phyloP scores from a whole-genome alignment of 1,140 invertebrate genomes.

The Mesaphorura yosii region DNA sequence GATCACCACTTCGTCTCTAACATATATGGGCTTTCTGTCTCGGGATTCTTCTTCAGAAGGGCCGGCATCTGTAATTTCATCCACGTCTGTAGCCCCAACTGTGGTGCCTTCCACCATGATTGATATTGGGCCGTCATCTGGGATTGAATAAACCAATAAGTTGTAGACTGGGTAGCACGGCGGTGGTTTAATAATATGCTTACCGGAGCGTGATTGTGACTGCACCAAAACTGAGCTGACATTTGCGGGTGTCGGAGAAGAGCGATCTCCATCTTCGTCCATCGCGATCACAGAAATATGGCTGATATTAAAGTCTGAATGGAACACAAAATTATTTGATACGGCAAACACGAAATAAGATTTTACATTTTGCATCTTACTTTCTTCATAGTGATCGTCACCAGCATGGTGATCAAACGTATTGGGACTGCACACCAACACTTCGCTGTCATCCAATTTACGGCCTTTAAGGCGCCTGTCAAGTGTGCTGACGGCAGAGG shows the following conservation, averaged over 20 bases:
- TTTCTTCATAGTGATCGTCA: constrained; percentile 41
- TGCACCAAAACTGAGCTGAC: constrained; percentile 25
- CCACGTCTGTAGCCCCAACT: constrained; percentile 36
- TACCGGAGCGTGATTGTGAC: constrained; percentile 1
- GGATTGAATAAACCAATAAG: not conserved
- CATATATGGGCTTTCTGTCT: not conserved
- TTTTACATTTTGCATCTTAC: too few species aligned
- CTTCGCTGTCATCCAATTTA: constrained; percentile 66
- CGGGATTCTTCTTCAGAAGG: not conserved
- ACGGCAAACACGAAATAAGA: constrained; percentile 27
- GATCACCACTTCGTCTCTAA: not conserved
- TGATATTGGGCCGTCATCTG: constrained; percentile 32
- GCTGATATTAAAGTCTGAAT: constrained; percentile 52
- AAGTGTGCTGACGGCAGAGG: constrained; percentile 36
- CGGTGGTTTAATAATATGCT: not conserved
- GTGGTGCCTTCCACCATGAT: constrained; percentile 39
- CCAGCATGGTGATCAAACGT: constrained; percentile 40
- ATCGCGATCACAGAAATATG: constrained; percentile 83
- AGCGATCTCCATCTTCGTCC: constrained; percentile 48
- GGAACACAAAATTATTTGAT: constrained; percentile 28
- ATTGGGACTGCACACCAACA: constrained; percentile 32
- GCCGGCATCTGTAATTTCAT: constrained; percentile 30
- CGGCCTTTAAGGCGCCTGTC: constrained; percentile 43
- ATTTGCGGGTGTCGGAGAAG: constrained; percentile 11
- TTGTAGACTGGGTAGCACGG: not conserved